Evolutionary conservation across 2,797 vertebrate species (phyloP).

Genomic region (Crocidura indochinensis): DNA sequence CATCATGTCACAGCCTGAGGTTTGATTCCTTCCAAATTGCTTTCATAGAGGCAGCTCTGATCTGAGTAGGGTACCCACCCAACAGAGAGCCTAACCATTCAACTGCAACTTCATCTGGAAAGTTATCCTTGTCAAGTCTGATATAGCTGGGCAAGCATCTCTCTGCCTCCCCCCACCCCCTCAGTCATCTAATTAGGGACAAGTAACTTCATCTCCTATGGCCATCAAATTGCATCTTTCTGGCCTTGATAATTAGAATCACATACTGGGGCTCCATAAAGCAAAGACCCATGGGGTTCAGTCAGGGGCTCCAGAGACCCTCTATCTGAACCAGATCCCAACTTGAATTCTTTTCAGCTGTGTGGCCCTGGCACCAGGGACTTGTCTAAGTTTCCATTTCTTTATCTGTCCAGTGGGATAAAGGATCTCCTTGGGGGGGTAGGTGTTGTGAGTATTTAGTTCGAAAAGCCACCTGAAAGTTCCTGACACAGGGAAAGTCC

Average conservation of each 20-base stretch:
- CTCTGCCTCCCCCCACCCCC: not conserved
- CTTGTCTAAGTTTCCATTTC: slow-evolving; percentile 23
- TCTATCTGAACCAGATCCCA: not conserved
- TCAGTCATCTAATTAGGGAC: not conserved
- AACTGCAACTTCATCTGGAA: not conserved
- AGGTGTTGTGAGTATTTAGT: not conserved
- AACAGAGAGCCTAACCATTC: not conserved
- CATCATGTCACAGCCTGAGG: not conserved
- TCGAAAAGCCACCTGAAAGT: not conserved
- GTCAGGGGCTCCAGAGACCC: not conserved
- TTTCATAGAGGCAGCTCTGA: not conserved
- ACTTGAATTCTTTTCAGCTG: not conserved
- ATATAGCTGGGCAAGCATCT: not conserved
- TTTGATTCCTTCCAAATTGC: not conserved
- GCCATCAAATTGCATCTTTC: not conserved
- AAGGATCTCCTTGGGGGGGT: not conserved
- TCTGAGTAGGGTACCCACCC: not conserved
- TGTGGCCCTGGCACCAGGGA: not conserved
- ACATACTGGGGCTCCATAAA: not conserved
- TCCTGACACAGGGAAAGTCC: not conserved
- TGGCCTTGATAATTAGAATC: not conserved
- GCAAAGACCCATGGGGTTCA: not conserved
- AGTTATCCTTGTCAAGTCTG: not conserved
- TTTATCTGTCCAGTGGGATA: not conserved
- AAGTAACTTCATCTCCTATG: not conserved